Evolutionary conservation across 2,797 vertebrate genomes (phyloP).

Genomic region (Crocodylus rhombifer): DNA sequence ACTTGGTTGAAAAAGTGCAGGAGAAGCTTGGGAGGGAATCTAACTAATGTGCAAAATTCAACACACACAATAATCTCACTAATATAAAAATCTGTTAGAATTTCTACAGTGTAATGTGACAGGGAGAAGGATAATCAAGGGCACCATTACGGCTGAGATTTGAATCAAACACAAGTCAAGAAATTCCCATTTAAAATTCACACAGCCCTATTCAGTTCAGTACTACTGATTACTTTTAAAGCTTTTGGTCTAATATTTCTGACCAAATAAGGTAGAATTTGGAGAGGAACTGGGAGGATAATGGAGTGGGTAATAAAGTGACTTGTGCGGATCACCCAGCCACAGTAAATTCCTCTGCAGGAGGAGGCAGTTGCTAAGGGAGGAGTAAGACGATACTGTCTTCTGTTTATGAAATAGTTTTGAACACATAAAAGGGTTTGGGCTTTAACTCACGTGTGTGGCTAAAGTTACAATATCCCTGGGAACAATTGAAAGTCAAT

Average conservation of each 20-base stretch:
- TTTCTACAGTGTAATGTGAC: not conserved
- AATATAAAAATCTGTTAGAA: not conserved
- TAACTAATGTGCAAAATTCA: not conserved
- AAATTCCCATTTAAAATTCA: not conserved
- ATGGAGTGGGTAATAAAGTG: not conserved
- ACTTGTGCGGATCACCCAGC: not conserved
- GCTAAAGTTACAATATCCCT: not conserved
- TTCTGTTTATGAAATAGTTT: not conserved
- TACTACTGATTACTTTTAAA: not conserved
- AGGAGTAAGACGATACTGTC: not conserved
- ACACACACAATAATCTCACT: not conserved
- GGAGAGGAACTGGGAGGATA: not conserved
- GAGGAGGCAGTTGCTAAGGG: not conserved
- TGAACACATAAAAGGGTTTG: not conserved
- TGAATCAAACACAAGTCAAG: not conserved
- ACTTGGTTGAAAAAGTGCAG: too few relatives aligned
- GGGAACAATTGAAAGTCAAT: not conserved
- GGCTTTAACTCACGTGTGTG: not conserved
- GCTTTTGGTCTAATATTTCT: not conserved
- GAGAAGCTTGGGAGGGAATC: not conserved
- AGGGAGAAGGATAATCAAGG: not conserved
- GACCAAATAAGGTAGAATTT: not conserved
- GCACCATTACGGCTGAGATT: not conserved
- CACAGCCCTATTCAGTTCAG: not conserved
- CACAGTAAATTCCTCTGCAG: not conserved